Evolutionary conservation across 2,888 invertebrate species (phyloP).

Genomic region (Erebia ligea): DNA sequence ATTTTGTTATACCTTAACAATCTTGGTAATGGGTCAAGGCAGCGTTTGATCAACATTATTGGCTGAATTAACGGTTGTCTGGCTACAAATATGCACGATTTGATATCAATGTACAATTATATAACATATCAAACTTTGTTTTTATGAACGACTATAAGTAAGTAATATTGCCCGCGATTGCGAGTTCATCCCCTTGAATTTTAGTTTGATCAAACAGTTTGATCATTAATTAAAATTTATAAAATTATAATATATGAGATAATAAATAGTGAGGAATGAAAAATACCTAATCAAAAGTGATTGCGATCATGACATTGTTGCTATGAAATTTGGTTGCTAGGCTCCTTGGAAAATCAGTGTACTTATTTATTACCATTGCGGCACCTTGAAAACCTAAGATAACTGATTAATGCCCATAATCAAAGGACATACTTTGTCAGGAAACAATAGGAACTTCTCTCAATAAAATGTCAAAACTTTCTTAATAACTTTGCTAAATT

Average conservation of each 20-base stretch:
- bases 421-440: not conserved
- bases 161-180: too few species aligned
- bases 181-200: too few species aligned
- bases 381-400: not conserved
- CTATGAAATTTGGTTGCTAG: too few species aligned
- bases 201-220: too few species aligned
- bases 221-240: too few species aligned
- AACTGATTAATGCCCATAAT: not conserved
- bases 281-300: too few species aligned
- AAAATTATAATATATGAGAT: too few species aligned
- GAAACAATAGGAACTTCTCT: constrained; percentile 1
- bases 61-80: not conserved
- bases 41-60: not conserved
- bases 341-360: not conserved
- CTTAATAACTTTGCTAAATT: constrained; percentile 1
- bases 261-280: too few species aligned
- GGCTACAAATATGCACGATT: not conserved
- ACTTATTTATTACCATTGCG: not conserved
- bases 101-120: too few species aligned
- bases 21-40: not conserved
- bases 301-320: too few species aligned
- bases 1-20: not conserved
- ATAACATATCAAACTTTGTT: too few species aligned
- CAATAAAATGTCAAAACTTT: not conserved
- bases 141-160: too few species aligned